phyloP scores from a whole-genome alignment of 2,113 vertebrate genomes.

The Bubo bubo region DNA sequence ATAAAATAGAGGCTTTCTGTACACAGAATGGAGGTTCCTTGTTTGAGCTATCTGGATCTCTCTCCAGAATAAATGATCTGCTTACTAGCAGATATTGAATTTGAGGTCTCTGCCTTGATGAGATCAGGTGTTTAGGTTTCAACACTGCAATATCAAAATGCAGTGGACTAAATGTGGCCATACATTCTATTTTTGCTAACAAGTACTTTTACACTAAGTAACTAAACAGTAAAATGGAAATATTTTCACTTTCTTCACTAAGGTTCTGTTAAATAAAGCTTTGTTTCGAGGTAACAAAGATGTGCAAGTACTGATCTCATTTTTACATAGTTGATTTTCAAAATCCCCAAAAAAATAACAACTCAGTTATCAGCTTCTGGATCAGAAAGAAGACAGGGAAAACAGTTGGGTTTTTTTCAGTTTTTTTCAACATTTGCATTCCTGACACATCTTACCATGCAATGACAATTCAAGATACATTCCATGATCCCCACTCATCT shows the following conservation, averaged over 20 bases:
- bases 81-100: background rate
- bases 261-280: background rate
- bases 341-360: background rate
- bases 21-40: background rate
- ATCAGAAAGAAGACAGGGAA: background rate
- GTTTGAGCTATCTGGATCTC: background rate
- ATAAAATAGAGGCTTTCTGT: background rate
- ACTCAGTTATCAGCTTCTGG: background rate
- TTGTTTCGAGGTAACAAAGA: background rate
- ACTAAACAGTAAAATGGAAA: background rate
- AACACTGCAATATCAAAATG: background rate
- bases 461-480: background rate
- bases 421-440: background rate
- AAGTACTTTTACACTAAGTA: background rate
- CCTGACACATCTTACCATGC: background rate
- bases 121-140: background rate
- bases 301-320: background rate
- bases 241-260: background rate
- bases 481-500: background rate
- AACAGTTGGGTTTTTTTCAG: rapidly evolving
- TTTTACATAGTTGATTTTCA: constrained; percentile 3
- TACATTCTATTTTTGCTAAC: background rate
- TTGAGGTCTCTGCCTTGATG: rapidly evolving
- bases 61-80: background rate
- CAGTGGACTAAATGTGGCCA: background rate